Percentiles rank a stretch among this genome's conserved stretches.
These are phyloP conservation scores for Sanderia malayensis DNA, from an alignment of 30 jellyfish, hydroid and myxozoan species.

Conservation along the genomic window DNA sequence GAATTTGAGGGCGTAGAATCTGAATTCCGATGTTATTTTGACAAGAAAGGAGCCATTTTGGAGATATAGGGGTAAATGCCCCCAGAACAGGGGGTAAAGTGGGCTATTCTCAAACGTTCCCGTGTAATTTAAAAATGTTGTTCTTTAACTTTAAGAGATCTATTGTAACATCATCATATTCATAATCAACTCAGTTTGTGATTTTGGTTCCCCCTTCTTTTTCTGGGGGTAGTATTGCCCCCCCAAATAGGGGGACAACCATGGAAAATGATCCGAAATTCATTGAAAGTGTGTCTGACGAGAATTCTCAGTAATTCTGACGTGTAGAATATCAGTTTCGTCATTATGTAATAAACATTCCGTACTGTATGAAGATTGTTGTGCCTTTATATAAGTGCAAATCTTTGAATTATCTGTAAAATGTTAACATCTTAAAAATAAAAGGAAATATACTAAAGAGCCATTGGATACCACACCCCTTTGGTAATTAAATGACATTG, in stretches of 20 bases:
- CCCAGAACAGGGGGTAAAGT: slow-evolving; percentile 2
- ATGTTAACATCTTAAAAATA: background rate
- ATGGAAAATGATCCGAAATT: background rate
- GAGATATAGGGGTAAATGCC: no score
- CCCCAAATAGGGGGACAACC: background rate
- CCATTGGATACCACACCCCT: background rate
- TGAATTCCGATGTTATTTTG: no score
- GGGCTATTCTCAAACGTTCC: background rate
- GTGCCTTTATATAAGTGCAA: background rate
- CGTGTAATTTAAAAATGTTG: background rate
- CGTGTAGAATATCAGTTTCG: background rate
- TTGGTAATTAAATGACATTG: background rate
- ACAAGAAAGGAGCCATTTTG: no score
- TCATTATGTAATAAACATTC: background rate
- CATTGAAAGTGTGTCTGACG: background rate
- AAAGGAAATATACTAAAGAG: background rate
- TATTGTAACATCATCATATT: background rate
- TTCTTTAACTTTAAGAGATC: background rate
- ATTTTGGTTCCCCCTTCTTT: background rate
- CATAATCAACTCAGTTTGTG: background rate
- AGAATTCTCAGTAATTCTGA: background rate
- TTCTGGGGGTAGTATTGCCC: background rate
- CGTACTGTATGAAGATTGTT: background rate
- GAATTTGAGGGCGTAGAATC: no score
- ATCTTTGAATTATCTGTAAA: background rate